A percentile compares a stretch with the other conserved stretches of the same genome.
These are phyloP conservation scores for Crotalus helleri DNA, from an alignment of 2,113 vertebrate species.

Conservation along the genomic window DNA sequence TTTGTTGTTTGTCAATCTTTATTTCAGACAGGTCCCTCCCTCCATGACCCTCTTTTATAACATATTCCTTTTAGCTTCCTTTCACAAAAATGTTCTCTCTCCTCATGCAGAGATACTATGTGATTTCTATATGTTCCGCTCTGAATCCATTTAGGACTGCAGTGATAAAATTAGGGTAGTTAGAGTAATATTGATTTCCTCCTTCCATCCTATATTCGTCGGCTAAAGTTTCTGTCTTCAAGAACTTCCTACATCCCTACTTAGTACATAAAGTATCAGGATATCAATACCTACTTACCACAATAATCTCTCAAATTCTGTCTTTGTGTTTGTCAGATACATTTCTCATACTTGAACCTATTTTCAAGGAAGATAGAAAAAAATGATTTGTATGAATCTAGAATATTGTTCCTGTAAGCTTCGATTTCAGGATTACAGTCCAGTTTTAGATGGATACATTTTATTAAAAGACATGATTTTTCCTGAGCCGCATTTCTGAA, in stretches of 20 bases:
- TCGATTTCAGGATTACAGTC: not conserved
- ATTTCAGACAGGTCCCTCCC: not conserved
- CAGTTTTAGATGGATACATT: not conserved
- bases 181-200: not conserved
- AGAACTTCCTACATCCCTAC: not conserved
- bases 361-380: not conserved
- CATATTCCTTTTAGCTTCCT: not conserved
- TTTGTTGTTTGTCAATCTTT: not conserved
- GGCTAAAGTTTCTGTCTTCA: not conserved
- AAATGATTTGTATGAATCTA: not conserved
- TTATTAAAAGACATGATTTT: not conserved
- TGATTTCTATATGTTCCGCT: too few species aligned
- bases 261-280: not conserved
- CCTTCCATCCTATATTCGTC: not conserved
- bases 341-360: not conserved
- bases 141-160: not conserved
- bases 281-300: not conserved
- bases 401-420: not conserved
- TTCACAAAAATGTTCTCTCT: not conserved
- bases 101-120: not conserved
- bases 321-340: not conserved
- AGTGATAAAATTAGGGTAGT: not conserved
- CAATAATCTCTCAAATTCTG: not conserved
- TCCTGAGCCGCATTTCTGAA: not conserved
- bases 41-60: not conserved